Conservation (phyloP, 2,888 invertebrate species). For the Melanargia galathea region DNA sequence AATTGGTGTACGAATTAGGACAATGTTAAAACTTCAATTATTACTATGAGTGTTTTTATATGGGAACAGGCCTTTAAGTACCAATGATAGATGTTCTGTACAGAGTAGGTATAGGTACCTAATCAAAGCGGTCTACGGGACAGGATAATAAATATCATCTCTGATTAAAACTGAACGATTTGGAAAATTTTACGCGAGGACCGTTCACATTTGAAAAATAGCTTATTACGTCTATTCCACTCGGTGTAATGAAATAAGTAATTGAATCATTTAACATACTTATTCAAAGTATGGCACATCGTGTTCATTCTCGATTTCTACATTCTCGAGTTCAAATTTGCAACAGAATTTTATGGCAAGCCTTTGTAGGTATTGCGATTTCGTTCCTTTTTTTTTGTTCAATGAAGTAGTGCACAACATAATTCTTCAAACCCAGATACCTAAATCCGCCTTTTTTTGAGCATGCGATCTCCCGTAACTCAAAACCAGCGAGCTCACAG, state of each 20-base stretch:
- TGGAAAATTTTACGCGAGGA: neutral
- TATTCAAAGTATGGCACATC: neutral
- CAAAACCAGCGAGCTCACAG: neutral
- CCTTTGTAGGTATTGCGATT: neutral
- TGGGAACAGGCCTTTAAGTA: too few relatives aligned
- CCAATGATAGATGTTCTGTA: too few relatives aligned
- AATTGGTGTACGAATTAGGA: too few relatives aligned
- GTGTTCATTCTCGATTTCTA: neutral
- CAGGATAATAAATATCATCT: neutral
- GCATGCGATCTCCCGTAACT: neutral
- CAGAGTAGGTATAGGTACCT: too few relatives aligned
- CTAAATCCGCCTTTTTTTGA: neutral
- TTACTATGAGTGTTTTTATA: too few relatives aligned
- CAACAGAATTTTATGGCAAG: neutral
- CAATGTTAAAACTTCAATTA: too few relatives aligned
- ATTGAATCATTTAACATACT: constrained; percentile 11
- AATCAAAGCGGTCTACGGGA: too few relatives aligned
- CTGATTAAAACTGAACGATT: neutral
- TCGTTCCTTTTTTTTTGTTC: neutral
- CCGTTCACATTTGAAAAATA: neutral
- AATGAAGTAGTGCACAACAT: neutral
- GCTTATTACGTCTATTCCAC: neutral
- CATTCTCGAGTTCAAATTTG: neutral
- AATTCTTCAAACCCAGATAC: neutral
- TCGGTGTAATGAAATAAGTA: constrained; percentile 1